Conservation (phyloP, 1,140 invertebrate species). For the Drosophila nebulosa region DNA sequence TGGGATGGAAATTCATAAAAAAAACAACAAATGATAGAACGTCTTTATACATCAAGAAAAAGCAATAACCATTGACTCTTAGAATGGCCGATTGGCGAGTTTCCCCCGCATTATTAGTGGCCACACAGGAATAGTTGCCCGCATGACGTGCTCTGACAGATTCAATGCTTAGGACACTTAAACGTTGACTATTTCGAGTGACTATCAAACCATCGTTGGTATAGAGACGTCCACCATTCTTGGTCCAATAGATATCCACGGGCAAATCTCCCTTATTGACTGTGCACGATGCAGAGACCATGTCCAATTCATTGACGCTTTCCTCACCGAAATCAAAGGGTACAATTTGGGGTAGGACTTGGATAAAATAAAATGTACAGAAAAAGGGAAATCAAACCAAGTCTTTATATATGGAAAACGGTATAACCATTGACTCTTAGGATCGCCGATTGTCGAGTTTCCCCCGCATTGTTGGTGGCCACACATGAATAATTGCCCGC, state of each 20-base stretch:
- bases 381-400: too few species aligned
- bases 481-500: slow-evolving; percentile 87
- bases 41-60: background rate
- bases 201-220: slow-evolving; percentile 82
- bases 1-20: background rate
- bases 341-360: slow-evolving; percentile 87
- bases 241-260: slow-evolving; percentile 88
- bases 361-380: too few species aligned
- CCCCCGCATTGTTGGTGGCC: slow-evolving; percentile 89
- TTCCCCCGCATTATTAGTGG: slow-evolving; percentile 88
- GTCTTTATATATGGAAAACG: background rate
- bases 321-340: slow-evolving; percentile 88
- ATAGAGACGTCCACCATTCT: slow-evolving; percentile 77
- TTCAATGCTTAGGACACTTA: slow-evolving; percentile 86
- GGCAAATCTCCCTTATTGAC: slow-evolving; percentile 93
- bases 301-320: slow-evolving; percentile 86
- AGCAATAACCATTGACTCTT: slow-evolving; percentile 27
- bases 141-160: slow-evolving; percentile 84
- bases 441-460: slow-evolving; percentile 85
- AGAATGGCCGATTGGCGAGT: slow-evolving; percentile 86
- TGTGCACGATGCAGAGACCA: slow-evolving; percentile 88
- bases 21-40: background rate
- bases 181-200: slow-evolving; percentile 85
- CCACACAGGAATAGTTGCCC: slow-evolving; percentile 88
- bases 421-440: slow-evolving; percentile 70